Base-by-base conservation (phyloP, 1,140 invertebrate species). In the Amphibalanus amphitrite region DNA sequence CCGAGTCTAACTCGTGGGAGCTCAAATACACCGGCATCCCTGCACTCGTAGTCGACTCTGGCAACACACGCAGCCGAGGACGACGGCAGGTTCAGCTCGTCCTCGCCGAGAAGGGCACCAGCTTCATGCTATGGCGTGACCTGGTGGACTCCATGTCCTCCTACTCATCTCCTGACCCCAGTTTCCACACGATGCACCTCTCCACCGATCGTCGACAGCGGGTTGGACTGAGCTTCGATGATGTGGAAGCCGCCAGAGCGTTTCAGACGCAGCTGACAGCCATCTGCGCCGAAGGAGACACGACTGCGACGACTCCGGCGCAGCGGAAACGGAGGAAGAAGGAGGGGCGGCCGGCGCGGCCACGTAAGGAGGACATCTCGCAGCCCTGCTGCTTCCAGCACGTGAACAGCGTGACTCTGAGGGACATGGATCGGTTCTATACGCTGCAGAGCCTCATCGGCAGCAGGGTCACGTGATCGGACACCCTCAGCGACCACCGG, bases 301-400 rank as follows among this genome's bases (percentile, higher is more conserved):
- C 69, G 3, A 3, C 67, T 3, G 23, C 8, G 26, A 3, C 65
- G n/a, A 26, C n/a, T n/a, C 65, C 4, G 65, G 10, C 4, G 65
- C 20, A 67, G 28, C 26, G 26, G 65, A 67, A 26, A 25, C 20
- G 65, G 3, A 26, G 23, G 28, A 26, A 28, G 10, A 25, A 10
- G 10, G 65, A 26, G 47, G 13, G 85, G 82, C 77, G 80, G 28
- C 83, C 87, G 77, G 83, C 92, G 84, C 79, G 88, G 70, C 90
- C 90, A 6, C 85, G 86, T 29, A 93, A 93, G 78, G 86, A 84
- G 69, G 89, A 92, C 78, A 93, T 93, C 74, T 92, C 90, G 23
- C 85, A 88, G 76, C 91, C 91, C 0, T 93, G 90, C 78, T 90
- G 90, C 76, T 93, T 93, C 79, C 88, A 91, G 71, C 91, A 93